These are phyloP conservation scores for Hemiprocne comata DNA, from an alignment of 2,113 vertebrate species.

Conservation along the genomic window DNA sequence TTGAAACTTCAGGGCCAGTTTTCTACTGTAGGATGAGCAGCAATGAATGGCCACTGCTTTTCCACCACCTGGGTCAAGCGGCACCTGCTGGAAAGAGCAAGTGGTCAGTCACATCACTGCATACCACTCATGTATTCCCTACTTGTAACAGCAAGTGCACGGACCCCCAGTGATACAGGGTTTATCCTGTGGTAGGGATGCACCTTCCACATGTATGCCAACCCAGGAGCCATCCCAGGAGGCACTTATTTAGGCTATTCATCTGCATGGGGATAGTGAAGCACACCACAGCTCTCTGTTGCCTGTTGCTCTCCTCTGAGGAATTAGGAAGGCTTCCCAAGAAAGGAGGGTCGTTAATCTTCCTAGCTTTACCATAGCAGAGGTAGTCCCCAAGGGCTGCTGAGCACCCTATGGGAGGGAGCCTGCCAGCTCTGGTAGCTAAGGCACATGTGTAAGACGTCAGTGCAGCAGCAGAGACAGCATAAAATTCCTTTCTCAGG, in stretches of 20 bases:
- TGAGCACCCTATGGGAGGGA: neutral
- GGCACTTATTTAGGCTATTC: neutral
- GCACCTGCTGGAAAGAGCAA: neutral
- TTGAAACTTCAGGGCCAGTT: neutral
- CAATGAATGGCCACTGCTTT: neutral
- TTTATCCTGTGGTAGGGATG: neutral
- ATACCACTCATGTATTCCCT: neutral
- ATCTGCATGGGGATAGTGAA: neutral
- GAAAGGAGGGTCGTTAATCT: neutral
- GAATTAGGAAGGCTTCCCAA: neutral
- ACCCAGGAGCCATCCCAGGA: neutral
- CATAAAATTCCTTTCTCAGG: neutral
- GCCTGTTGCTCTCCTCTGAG: neutral
- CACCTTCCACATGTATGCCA: neutral
- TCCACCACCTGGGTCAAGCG: neutral
- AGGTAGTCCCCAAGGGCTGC: neutral
- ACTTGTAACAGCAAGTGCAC: rapidly evolving
- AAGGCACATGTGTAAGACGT: neutral
- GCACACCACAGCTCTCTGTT: neutral
- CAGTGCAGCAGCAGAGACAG: neutral
- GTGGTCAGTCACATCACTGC: neutral
- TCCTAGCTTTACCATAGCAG: neutral
- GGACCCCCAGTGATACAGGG: neutral
- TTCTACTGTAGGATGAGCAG: neutral
- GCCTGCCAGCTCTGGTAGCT: neutral